Evolutionary conservation across 2,888 invertebrate genomes (phyloP), one percentile per base, ranked within the genome.

Genomic region (Pinctada fucata): DNA sequence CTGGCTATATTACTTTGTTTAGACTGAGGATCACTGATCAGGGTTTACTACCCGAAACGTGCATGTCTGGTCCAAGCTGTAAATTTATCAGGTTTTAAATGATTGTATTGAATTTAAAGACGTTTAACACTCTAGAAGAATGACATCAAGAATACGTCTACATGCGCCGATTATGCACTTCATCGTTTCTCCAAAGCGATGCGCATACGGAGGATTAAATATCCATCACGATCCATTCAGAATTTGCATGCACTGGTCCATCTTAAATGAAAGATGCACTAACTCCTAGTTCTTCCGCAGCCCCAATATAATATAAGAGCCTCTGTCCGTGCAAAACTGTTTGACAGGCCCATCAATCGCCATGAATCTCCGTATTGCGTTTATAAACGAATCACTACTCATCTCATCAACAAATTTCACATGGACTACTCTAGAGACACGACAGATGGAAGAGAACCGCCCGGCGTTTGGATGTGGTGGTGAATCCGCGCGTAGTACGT

Each of bases 341-440:
- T 16, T 4, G 0, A 76, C 73, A 45, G 74, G 73, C 2, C 76
- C 78, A 10, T 76, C 52, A 45, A 79, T 79, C 4, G 81, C 58
- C 0, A 78, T 73, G 58, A 83, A 81, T n/a, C 83, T 3, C 0
- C 76, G 49, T 1, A 82, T 16, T 2, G 79, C 79, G 58, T 66
- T 52, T 5, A 52, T 52, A 52, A 52, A 52, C 10, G 58, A 52
- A 10, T 5, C 10, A 10, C 58, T 52, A 45, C 71, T 77, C 75
- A 85, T 73, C 3, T 81, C 79, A 51, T 81, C 81, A 0, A 81
- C 64, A 8, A 83, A 51, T 64, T 85, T 82, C 5, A 82, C 77
- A 66, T 85, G 85, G 0, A 83, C 45, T 1, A 82, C 83, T 52
- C 81, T 75, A 2, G 78, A 72, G 0, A 73, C 73, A 0, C 81